These are phyloP conservation scores for Cyanoramphus novaezelandiae DNA, from an alignment of 2,113 vertebrate genomes.

Conservation along the genomic window DNA sequence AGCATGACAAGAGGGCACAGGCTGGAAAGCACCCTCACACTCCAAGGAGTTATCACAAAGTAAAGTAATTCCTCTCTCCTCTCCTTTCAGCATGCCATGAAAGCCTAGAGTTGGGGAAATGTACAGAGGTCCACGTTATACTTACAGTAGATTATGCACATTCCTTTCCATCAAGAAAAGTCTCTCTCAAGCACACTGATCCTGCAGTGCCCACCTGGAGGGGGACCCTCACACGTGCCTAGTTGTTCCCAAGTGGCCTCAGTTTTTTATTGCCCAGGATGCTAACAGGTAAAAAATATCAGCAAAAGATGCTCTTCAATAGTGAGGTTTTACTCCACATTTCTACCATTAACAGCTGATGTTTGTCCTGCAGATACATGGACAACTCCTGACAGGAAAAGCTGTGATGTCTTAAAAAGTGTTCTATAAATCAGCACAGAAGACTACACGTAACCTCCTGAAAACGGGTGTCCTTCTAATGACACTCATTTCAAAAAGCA, in stretches of 20 bases:
- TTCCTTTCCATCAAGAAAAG: neutral
- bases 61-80: neutral
- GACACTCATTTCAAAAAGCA: neutral
- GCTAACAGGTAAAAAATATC: neutral
- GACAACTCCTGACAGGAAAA: neutral
- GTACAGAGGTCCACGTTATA: neutral
- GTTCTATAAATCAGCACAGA: neutral
- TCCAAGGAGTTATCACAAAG: neutral
- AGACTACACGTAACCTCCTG: neutral
- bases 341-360: neutral
- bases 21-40: neutral
- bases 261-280: neutral
- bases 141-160: neutral
- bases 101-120: neutral
- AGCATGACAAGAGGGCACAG: neutral
- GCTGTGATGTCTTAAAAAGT: neutral
- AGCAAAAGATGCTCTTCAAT: neutral
- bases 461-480: neutral
- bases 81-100: neutral
- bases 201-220: neutral
- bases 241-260: neutral
- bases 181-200: neutral
- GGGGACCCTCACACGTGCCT: accelerated
- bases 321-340: neutral
- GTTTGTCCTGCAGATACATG: neutral